phyloP scores from a whole-genome alignment of 1,140 invertebrate genomes.

The Mesaphorura yosii region DNA sequence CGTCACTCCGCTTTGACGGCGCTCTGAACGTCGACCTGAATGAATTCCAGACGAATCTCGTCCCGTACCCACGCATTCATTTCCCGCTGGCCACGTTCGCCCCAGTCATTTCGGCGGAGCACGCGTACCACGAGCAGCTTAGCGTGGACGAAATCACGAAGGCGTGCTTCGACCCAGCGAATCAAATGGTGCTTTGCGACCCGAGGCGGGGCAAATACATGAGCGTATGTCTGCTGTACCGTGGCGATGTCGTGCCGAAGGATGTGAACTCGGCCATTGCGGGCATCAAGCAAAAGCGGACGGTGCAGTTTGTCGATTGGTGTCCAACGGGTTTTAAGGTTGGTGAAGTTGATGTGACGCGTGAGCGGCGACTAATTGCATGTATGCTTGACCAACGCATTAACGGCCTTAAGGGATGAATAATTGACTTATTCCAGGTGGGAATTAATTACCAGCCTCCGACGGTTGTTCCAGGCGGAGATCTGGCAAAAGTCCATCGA shows the following conservation, averaged over 20 bases:
- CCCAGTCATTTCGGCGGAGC: constrained; percentile 32
- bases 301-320: constrained; percentile 8
- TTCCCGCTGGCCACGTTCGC: constrained; percentile 28
- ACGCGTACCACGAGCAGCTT: constrained; percentile 40
- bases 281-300: background rate
- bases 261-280: background rate
- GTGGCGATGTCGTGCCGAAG: constrained; percentile 11
- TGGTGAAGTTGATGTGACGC: no score
- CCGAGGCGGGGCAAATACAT: constrained; percentile 32
- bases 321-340: constrained; percentile 11
- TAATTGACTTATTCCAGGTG: constrained; percentile 5
- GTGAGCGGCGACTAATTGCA: no score
- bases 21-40: constrained; percentile 39
- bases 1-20: constrained; percentile 30
- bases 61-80: constrained; percentile 31
- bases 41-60: constrained; percentile 30
- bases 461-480: background rate
- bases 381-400: no score
- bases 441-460: constrained; percentile 3
- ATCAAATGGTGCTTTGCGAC: constrained; percentile 33
- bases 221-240: background rate
- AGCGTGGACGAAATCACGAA: constrained; percentile 60
- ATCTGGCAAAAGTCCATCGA: background rate
- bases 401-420: no score
- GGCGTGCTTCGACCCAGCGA: constrained; percentile 38